Conservation (phyloP, 2,113 vertebrate genomes). For the Phyllostomus discolor region DNA sequence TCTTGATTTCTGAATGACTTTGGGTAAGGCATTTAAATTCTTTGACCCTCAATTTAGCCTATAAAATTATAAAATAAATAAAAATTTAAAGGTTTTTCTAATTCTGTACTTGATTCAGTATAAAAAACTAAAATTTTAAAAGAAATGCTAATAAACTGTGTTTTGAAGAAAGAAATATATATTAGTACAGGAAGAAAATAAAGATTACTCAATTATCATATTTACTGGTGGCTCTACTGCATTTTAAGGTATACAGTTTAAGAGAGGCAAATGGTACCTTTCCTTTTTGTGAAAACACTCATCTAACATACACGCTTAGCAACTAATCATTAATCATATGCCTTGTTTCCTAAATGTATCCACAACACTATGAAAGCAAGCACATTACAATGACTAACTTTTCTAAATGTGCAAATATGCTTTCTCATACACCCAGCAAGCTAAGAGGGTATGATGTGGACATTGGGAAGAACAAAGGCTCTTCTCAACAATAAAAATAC, state of each 20-base stretch:
- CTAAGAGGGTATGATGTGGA: not conserved
- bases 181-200: not conserved
- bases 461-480: not conserved
- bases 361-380: not conserved
- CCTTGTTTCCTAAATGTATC: not conserved
- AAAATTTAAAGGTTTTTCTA: not conserved
- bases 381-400: not conserved
- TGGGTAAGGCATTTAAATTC: not conserved
- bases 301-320: not conserved
- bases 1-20: not conserved
- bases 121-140: not conserved
- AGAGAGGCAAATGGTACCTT: not conserved
- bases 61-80: not conserved
- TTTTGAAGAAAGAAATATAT: not conserved
- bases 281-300: not conserved
- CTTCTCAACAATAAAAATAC: not conserved
- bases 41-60: not conserved
- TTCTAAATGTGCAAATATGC: not conserved
- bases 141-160: not conserved
- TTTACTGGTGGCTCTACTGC: not conserved
- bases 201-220: not conserved
- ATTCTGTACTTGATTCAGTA: not conserved
- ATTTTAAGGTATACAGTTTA: not conserved
- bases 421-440: not conserved
- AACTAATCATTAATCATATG: not conserved